Base-by-base conservation (phyloP, 2,888 invertebrate species). In the Gastracanthus pulcherrimus region DNA sequence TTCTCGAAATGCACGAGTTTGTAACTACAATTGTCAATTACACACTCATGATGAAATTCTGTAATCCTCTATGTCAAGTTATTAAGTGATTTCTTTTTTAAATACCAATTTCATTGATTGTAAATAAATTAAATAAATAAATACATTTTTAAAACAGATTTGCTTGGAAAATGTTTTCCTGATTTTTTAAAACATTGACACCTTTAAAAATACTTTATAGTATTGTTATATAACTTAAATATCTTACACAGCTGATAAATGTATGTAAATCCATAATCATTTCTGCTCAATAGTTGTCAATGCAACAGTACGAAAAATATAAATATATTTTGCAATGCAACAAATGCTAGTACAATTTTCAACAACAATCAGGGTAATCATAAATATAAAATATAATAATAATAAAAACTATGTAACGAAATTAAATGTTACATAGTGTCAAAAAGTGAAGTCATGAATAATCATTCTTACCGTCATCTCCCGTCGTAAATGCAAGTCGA, bases 291-390 rank as follows among this genome's bases (percentile, higher is more conserved):
- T 74, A 72, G 48, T 55, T 60, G 19, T 74, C 34, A 62, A 51
- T n/a, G 29, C 76, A 74, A 69, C 64, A 38, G 62, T 81, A 81
- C 19, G 62, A 77, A 77, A 80, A 78, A 78, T 79, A 79, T 84
- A 78, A 82, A 82, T 86, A 83, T 83, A 82, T 85, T 84, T 85
- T 85, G 84, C 77, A 83, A 83, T 85, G 82, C 69, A 82, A 60
- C 69, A 78, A 80, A 84, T 38, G 31, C 76, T 84, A 76, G 62
- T 80, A 82, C 55, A 80, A 80, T 69, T 77, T 41, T 79, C 78
- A 80, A 81, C 78, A 83, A 85, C 75, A 83, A 71, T 64, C 4
- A 62, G 13, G 19, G 6, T 26, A 76, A 45, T 79, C 19, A 34
- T 31, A 34, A 19, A 19, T 34, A 3, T 62, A 62, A 76, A 83